phyloP scores from a whole-genome alignment of 92 coral and sea anemone species.

The Phenganax stokvisi region DNA sequence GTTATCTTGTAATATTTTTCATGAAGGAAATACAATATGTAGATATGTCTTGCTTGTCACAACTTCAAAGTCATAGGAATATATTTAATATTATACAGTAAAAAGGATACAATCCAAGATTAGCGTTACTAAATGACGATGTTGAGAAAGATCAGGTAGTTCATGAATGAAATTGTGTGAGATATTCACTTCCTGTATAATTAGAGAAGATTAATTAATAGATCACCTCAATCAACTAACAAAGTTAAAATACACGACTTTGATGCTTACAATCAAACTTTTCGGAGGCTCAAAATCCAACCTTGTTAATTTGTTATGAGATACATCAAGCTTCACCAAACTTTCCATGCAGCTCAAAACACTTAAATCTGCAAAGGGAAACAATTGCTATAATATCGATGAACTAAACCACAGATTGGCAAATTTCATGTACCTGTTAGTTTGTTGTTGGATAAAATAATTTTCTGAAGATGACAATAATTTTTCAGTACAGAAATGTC shows the following conservation, averaged over 20 bases:
- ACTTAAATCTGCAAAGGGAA: conserved; percentile 55
- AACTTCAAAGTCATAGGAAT: background rate
- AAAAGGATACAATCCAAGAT: conserved; percentile 85
- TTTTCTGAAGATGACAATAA: conserved; percentile 70
- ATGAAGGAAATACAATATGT: background rate
- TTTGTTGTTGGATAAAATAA: conserved; percentile 73
- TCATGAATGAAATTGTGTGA: conserved; percentile 67
- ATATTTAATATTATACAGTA: background rate
- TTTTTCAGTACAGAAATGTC: conserved; percentile 63
- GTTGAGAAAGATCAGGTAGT: conserved; percentile 78
- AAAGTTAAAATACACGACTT: background rate
- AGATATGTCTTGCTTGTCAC: background rate
- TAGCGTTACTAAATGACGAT: conserved; percentile 57
- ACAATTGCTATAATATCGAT: background rate
- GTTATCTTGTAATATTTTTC: conserved; percentile 54
- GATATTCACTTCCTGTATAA: conserved; percentile 64
- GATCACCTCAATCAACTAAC: background rate
- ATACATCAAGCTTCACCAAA: conserved; percentile 76
- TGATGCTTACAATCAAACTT: conserved; percentile 64
- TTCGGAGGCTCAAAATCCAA: conserved; percentile 84
- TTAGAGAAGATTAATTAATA: background rate
- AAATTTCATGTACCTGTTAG: conserved; percentile 62
- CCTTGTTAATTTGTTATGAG: conserved; percentile 72
- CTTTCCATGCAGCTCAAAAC: conserved; percentile 81
- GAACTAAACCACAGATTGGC: background rate